phyloP scores from a whole-genome alignment of 92 coral and sea anemone species.

The Anthopleura xanthogrammica region DNA sequence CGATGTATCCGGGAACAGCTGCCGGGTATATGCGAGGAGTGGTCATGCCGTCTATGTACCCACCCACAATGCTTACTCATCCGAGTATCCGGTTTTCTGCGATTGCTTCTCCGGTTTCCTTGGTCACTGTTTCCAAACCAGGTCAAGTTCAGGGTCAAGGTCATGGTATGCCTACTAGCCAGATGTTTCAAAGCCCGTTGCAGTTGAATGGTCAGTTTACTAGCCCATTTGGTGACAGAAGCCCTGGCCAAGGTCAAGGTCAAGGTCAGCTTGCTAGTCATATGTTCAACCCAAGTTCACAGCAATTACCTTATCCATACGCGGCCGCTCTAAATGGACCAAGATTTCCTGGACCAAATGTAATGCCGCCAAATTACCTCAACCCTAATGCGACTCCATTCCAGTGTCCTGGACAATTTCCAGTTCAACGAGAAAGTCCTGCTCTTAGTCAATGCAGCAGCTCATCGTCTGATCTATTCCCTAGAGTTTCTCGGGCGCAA shows the following conservation, averaged over 20 bases:
- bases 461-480: background rate
- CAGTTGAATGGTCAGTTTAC: background rate
- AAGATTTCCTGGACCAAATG: background rate
- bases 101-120: background rate
- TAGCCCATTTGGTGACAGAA: background rate
- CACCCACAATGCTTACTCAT: background rate
- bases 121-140: background rate
- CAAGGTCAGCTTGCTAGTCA: background rate
- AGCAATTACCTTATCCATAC: background rate
- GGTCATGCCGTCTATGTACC: background rate
- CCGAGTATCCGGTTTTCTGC: background rate
- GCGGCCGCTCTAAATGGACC: too few species aligned
- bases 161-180: background rate
- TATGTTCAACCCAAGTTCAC: background rate
- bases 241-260: background rate
- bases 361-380: background rate
- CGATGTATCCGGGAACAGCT: constrained; percentile 4
- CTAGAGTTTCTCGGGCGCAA: background rate
- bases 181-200: background rate
- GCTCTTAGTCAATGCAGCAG: background rate
- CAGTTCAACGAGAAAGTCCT: background rate
- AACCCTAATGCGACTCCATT: background rate
- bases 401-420: background rate
- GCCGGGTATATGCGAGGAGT: background rate
- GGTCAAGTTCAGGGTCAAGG: background rate